Conservation (phyloP, 2,797 vertebrate genomes). For the Hippocampus kuda region DNA sequence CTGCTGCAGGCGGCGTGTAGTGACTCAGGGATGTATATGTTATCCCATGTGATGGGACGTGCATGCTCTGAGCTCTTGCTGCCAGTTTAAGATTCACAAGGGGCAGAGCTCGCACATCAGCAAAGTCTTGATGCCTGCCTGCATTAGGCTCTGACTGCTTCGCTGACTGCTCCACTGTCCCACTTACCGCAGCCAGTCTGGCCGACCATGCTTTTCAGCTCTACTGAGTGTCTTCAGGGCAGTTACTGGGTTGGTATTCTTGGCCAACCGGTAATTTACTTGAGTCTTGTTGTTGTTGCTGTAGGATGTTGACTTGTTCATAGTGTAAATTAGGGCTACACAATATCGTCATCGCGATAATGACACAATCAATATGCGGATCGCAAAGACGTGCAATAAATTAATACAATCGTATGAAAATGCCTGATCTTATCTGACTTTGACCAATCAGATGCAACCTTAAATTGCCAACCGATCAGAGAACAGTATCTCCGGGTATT, state of each 20-base stretch:
- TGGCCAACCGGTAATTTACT: neutral
- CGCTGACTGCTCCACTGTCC: conserved; percentile 43
- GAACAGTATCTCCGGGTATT: too few relatives aligned
- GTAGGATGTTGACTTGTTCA: neutral
- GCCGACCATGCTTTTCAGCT: conserved; percentile 14
- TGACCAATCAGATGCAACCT: too few relatives aligned
- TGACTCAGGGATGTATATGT: conserved; percentile 64
- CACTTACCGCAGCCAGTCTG: conserved; percentile 43
- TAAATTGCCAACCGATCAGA: too few relatives aligned
- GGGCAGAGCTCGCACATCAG: conserved; percentile 57
- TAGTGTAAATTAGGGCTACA: too few relatives aligned
- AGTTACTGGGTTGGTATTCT: conserved; percentile 18
- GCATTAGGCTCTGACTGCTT: conserved; percentile 39
- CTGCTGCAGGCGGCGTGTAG: conserved; percentile 58
- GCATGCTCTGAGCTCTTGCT: conserved; percentile 41
- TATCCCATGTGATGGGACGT: conserved; percentile 55
- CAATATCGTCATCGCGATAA: too few relatives aligned
- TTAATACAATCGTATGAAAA: too few relatives aligned
- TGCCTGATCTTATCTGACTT: too few relatives aligned
- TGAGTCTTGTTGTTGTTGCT: conserved; percentile 6
- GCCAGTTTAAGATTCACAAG: conserved; percentile 38
- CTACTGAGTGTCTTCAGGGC: conserved; percentile 30
- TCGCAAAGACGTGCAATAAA: too few relatives aligned
- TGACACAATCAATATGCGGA: too few relatives aligned
- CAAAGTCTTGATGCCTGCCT: conserved; percentile 52